A percentile compares a stretch with the other conserved stretches of the same genome.
These are phyloP conservation scores for Dromaius novaehollandiae DNA, from an alignment of 2,113 vertebrate species.

Conservation along the genomic window DNA sequence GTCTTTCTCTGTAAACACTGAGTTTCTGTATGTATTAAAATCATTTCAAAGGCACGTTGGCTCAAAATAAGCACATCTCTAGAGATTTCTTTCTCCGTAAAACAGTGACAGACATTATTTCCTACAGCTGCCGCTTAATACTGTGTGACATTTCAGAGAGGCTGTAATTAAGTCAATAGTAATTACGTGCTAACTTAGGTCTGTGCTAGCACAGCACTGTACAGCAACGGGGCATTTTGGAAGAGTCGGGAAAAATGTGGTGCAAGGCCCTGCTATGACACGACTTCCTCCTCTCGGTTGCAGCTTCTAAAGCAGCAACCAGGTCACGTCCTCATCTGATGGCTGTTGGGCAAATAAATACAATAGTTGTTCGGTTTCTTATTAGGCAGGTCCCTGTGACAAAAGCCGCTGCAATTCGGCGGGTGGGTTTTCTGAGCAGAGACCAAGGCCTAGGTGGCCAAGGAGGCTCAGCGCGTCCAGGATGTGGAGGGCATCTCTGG, in stretches of 20 bases:
- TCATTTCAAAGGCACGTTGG: neutral
- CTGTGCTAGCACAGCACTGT: fast-evolving
- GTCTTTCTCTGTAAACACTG: neutral
- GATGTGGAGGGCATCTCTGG: fast-evolving
- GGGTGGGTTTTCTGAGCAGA: neutral
- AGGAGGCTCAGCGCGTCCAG: neutral
- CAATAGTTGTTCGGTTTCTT: neutral
- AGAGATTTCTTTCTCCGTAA: neutral
- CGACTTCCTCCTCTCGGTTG: neutral
- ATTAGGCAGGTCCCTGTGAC: fast-evolving
- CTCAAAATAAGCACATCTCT: neutral
- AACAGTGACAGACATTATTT: neutral
- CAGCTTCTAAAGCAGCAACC: neutral
- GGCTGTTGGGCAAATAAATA: neutral
- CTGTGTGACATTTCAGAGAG: neutral
- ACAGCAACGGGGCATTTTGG: neutral
- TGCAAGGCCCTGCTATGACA: neutral
- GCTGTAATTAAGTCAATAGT: neutral
- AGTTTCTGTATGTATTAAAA: neutral
- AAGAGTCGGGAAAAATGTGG: neutral
- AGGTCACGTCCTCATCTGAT: neutral
- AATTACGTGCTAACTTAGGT: neutral
- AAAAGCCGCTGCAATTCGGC: neutral
- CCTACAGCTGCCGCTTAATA: neutral
- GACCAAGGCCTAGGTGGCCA: fast-evolving